A percentile compares a stretch with the other conserved stretches of the same genome.
Evolutionary conservation across 37 sponge, comb jelly and placozoan genomes (phyloP).

Genomic region (Theonella swinhoei): DNA sequence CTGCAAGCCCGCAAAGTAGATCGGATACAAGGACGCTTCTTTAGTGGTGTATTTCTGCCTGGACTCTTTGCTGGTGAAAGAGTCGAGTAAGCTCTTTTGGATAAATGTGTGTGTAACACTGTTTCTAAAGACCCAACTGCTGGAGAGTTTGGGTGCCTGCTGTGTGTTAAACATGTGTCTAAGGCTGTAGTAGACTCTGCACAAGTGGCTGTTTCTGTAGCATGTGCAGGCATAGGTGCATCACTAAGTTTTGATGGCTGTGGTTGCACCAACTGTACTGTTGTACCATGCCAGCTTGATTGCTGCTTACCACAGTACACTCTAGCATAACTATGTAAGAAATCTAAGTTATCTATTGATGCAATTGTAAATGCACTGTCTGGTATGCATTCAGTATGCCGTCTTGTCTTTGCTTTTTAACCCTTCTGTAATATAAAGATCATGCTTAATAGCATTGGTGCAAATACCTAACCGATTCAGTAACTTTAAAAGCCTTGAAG

Average conservation of each 20-base stretch:
- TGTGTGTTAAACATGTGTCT: no score
- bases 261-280: slow-evolving; percentile 19
- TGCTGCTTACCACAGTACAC: slow-evolving; percentile 24
- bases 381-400: no score
- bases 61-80: slow-evolving; percentile 5
- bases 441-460: slow-evolving; percentile 8
- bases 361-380: neutral
- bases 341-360: slow-evolving; percentile 35
- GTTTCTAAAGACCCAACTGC: neutral
- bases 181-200: no score
- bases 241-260: neutral
- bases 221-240: no score
- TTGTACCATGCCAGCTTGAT: slow-evolving; percentile 18
- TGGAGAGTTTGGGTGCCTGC: neutral
- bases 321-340: slow-evolving; percentile 10
- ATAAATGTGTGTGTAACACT: neutral
- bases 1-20: neutral
- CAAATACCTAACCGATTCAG: slow-evolving; percentile 33
- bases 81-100: slow-evolving; percentile 9
- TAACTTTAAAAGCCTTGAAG: neutral
- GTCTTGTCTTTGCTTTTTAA: no score
- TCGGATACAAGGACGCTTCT: neutral
- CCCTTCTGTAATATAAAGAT: slow-evolving; percentile 4
- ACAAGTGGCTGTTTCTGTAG: neutral
- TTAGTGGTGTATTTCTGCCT: neutral